Percentiles rank a stretch among this genome's conserved stretches.
phyloP scores from a whole-genome alignment of 2,113 vertebrate species.

The Gasterosteus nipponicus region DNA sequence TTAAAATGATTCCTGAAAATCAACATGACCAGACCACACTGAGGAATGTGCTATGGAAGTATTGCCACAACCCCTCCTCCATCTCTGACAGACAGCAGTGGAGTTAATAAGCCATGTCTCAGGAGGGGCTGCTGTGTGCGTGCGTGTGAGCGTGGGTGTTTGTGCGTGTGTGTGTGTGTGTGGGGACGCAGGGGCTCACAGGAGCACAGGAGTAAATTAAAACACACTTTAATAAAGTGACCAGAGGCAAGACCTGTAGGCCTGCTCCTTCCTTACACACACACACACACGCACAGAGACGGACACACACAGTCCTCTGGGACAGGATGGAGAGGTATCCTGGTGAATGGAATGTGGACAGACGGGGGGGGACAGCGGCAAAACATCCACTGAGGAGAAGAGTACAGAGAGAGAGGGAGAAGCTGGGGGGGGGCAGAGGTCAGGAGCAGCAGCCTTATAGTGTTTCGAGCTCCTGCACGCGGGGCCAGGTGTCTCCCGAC shows the following conservation, averaged over 20 bases:
- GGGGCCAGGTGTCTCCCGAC: slow-evolving; percentile 74
- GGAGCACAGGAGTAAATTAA: slow-evolving; percentile 87
- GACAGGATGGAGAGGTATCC: slow-evolving; percentile 85
- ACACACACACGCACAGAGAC: slow-evolving; percentile 57
- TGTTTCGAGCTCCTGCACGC: slow-evolving; percentile 60
- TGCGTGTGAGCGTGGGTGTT: slow-evolving; percentile 34
- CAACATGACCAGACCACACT: slow-evolving; percentile 67
- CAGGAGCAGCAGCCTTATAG: slow-evolving; percentile 59
- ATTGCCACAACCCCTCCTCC: slow-evolving; percentile 49
- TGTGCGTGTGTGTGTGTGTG: slow-evolving; percentile 43
- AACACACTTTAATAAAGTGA: slow-evolving; percentile 88
- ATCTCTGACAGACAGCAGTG: slow-evolving; percentile 82
- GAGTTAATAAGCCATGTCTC: slow-evolving; percentile 86
- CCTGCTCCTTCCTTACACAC: slow-evolving; percentile 59
- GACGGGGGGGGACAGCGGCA: slow-evolving; percentile 64
- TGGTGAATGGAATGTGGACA: slow-evolving; percentile 85
- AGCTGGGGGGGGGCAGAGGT: slow-evolving; percentile 47
- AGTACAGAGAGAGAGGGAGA: slow-evolving; percentile 39
- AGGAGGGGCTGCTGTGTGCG: slow-evolving; percentile 70
- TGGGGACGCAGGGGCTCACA: slow-evolving; percentile 62
- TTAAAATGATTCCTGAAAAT: slow-evolving; percentile 43
- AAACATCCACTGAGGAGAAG: slow-evolving; percentile 64
- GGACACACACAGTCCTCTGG: slow-evolving; percentile 72
- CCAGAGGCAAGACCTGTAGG: slow-evolving; percentile 77
- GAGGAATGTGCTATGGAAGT: slow-evolving; percentile 69